Percentiles rank a stretch among this genome's conserved stretches.
Conservation (phyloP, 1,140 invertebrate genomes). For the Harpegnathos saltator region DNA sequence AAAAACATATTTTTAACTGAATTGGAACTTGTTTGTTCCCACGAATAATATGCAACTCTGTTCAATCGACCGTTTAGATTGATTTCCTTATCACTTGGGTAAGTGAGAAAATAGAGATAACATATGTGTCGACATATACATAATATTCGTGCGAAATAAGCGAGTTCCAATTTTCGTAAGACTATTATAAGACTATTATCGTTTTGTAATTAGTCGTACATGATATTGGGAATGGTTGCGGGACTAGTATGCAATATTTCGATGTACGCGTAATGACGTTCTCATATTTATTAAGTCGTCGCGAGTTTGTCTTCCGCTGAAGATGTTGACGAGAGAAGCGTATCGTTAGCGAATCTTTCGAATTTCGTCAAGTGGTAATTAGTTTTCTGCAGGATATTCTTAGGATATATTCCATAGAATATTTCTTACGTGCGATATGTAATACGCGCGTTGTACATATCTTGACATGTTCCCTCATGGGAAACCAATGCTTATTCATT, state of each 20-base stretch:
- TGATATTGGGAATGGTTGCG: constrained; percentile 64
- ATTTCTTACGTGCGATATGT: too few relatives aligned
- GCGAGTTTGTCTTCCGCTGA: not conserved
- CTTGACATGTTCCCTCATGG: not conserved
- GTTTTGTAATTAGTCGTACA: constrained; percentile 12
- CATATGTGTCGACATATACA: not conserved
- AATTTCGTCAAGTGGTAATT: not conserved
- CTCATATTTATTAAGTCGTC: constrained; percentile 58
- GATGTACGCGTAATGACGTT: constrained; percentile 65
- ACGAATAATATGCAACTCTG: not conserved
- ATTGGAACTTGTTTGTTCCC: constrained; percentile 33
- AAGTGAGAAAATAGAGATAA: not conserved
- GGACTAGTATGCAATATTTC: constrained; percentile 70
- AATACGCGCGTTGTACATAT: constrained; percentile 36
- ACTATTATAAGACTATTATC: not conserved
- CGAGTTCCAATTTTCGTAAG: constrained; percentile 27
- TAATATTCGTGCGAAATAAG: constrained; percentile 2
- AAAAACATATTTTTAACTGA: constrained; percentile 16
- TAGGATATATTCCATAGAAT: constrained; percentile 8
- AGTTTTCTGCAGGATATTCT: not conserved
- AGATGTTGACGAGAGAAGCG: constrained; percentile 3
- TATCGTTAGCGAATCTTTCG: not conserved
- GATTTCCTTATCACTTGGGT: not conserved
- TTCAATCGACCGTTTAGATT: not conserved
- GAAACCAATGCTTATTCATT: constrained; percentile 5